Evolutionary conservation across 2,888 invertebrate species (phyloP).

Genomic region (Brachylomia viminalis): DNA sequence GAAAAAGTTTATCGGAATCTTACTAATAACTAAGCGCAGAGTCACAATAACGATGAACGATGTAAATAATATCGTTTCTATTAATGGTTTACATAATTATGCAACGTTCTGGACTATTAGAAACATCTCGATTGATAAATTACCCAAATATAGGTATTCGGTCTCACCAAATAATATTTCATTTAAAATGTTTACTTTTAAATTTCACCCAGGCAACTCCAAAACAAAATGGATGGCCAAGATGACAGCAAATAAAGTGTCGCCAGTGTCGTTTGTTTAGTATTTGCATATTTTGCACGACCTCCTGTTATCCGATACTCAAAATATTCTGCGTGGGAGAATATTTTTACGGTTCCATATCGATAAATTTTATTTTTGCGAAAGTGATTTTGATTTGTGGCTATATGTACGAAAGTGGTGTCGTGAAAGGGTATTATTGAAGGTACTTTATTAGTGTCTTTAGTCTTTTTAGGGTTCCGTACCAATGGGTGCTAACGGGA

Average conservation of each 20-base stretch:
- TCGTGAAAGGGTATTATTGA: conserved; percentile 39
- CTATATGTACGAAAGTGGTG: conserved; percentile 40
- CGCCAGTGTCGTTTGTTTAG: conserved; percentile 69
- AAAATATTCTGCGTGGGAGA: conserved; percentile 63
- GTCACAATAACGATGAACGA: background rate
- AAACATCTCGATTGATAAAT: background rate
- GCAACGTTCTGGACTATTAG: background rate
- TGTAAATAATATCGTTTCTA: background rate
- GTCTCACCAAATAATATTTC: background rate
- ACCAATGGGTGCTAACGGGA: background rate
- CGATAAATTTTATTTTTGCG: conserved; percentile 60
- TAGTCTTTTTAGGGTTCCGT: conserved; percentile 31
- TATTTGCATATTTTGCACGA: conserved; percentile 69
- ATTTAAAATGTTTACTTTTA: conserved; percentile 19
- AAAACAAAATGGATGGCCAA: conserved; percentile 65
- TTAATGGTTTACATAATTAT: background rate
- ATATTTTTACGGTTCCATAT: conserved; percentile 47
- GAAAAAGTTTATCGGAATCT: background rate
- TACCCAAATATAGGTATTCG: background rate
- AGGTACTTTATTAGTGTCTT: conserved; percentile 48
- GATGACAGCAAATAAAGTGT: conserved; percentile 75
- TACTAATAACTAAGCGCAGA: too few species aligned
- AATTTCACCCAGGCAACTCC: conserved; percentile 52
- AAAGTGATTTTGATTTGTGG: conserved; percentile 62
- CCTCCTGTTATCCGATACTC: conserved; percentile 66